Conservation (phyloP, 2,888 invertebrate species). For the Anodontia alba region DNA sequence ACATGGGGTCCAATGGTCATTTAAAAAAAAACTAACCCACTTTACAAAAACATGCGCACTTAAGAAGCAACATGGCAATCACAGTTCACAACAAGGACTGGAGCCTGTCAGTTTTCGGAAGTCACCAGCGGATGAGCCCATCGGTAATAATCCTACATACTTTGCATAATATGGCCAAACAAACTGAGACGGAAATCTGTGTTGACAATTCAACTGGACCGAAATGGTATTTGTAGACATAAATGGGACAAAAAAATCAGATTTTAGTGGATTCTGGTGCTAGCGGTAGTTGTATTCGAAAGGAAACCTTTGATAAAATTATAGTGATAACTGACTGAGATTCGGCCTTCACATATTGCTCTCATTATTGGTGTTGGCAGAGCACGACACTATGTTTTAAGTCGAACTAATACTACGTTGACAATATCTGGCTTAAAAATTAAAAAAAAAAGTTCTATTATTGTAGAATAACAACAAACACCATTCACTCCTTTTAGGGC, state of each 20-base stretch:
- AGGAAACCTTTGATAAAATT: slow-evolving; percentile 1
- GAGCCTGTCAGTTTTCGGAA: background rate
- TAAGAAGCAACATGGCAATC: background rate
- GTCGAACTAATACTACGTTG: slow-evolving; percentile 11
- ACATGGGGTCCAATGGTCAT: background rate
- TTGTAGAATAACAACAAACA: slow-evolving; percentile 38
- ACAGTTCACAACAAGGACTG: background rate
- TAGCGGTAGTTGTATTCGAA: slow-evolving; percentile 21
- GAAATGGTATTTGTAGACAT: slow-evolving; percentile 24
- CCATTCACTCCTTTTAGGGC: slow-evolving; percentile 48
- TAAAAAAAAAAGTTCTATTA: slow-evolving; percentile 19
- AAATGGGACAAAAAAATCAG: background rate
- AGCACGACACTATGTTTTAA: slow-evolving; percentile 27
- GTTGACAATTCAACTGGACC: background rate
- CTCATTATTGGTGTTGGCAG: slow-evolving; percentile 31
- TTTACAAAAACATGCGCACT: background rate
- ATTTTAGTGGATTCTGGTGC: slow-evolving; percentile 32
- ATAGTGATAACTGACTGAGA: background rate
- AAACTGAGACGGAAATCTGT: slow-evolving; percentile 5
- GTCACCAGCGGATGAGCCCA: background rate
- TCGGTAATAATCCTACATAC: background rate
- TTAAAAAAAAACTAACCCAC: no score
- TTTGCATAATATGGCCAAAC: no score
- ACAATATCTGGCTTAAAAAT: slow-evolving; percentile 16
- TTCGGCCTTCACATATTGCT: background rate